phyloP scores from a whole-genome alignment of 1,140 invertebrate genomes.

The Drosophila melanica region DNA sequence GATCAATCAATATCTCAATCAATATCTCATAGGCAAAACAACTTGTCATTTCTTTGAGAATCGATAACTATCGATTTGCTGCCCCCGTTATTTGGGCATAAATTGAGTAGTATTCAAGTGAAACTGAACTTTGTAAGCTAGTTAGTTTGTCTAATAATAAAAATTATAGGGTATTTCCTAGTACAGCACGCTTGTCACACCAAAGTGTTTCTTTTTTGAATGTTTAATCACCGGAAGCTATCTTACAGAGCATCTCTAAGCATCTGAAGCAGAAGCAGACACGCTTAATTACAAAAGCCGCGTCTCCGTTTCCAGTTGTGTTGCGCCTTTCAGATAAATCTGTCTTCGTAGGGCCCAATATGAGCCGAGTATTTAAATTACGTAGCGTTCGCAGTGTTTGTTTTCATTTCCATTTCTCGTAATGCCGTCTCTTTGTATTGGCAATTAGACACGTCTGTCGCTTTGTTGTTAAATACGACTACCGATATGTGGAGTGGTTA shows the following conservation, averaged over 20 bases:
- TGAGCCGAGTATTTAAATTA: conserved; percentile 57
- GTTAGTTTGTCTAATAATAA: too few species aligned
- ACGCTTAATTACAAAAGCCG: conserved; percentile 64
- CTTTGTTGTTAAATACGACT: conserved; percentile 43
- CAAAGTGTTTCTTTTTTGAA: conserved; percentile 41
- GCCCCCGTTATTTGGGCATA: too few species aligned
- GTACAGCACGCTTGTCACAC: neutral
- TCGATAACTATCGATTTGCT: too few species aligned
- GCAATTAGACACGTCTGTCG: conserved; percentile 70
- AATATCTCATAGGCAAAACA: too few species aligned
- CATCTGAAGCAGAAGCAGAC: conserved; percentile 48
- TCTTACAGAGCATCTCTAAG: conserved; percentile 55
- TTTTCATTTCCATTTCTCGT: conserved; percentile 53
- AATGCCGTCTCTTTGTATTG: conserved; percentile 26
- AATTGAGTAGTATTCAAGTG: too few species aligned
- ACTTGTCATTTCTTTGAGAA: too few species aligned
- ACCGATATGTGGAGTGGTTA: conserved; percentile 11
- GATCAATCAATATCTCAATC: too few species aligned
- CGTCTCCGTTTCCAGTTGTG: conserved; percentile 56
- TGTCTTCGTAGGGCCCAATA: conserved; percentile 53
- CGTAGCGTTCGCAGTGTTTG: conserved; percentile 31
- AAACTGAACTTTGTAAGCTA: too few species aligned
- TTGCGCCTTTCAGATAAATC: conserved; percentile 52
- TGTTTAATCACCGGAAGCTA: conserved; percentile 78
- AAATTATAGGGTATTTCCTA: neutral